A percentile compares a stretch with the other conserved stretches of the same genome.
Conservation (phyloP, 2,888 invertebrate species). For the Cheilosia impressa region DNA sequence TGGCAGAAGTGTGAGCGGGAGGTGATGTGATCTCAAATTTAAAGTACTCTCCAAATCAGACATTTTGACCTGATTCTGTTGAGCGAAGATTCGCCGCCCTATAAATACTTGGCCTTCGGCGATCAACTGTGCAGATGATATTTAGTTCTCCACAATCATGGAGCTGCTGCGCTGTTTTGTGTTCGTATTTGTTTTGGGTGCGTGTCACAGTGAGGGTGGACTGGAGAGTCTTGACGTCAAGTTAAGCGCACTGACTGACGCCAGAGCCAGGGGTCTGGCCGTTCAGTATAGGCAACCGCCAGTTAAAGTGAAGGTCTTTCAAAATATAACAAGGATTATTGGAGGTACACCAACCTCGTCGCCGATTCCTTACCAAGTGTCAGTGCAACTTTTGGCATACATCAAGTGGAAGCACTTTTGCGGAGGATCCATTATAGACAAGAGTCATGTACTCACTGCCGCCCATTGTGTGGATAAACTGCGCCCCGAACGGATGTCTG, state of each 20-base stretch:
- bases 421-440: slow-evolving; percentile 81
- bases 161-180: slow-evolving; percentile 38
- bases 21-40: slow-evolving; percentile 10
- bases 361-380: slow-evolving; percentile 82
- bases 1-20: not conserved
- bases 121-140: slow-evolving; percentile 30
- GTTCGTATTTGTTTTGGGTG: slow-evolving; percentile 15
- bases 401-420: slow-evolving; percentile 81
- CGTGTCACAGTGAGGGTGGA: slow-evolving; percentile 21
- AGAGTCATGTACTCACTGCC: slow-evolving; percentile 81
- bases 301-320: not conserved
- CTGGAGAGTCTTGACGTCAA: slow-evolving; percentile 5
- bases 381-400: slow-evolving; percentile 78
- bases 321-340: slow-evolving; percentile 77
- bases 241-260: not conserved
- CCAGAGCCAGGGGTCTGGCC: not conserved
- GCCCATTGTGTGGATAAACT: slow-evolving; percentile 81
- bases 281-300: not conserved
- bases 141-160: slow-evolving; percentile 38
- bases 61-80: slow-evolving; percentile 55
- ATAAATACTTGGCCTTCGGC: slow-evolving; percentile 50
- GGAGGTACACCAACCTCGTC: slow-evolving; percentile 78
- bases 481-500: slow-evolving; percentile 77
- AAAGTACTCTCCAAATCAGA: slow-evolving; percentile 10
- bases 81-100: slow-evolving; percentile 10